phyloP scores from a whole-genome alignment of 2,888 invertebrate genomes.

The Stenodema calcarata region DNA sequence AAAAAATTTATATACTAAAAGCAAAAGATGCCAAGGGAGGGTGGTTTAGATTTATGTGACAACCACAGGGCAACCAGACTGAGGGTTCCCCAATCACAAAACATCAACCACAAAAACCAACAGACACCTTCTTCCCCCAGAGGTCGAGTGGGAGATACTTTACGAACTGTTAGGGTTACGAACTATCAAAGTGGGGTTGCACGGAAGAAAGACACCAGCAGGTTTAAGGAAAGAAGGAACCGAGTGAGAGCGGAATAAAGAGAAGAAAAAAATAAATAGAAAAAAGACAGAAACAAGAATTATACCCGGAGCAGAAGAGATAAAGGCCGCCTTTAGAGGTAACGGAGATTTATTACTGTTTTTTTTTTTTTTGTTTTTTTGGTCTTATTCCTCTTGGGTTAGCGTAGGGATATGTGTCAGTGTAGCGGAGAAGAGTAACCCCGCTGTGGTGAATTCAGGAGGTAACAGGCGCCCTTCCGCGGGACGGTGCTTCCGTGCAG shows the following conservation, averaged over 20 bases:
- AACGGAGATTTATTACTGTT: slow-evolving; percentile 48
- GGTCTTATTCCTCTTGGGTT: slow-evolving; percentile 31
- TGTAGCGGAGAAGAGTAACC: slow-evolving; percentile 18
- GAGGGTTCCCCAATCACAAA: slow-evolving; percentile 1
- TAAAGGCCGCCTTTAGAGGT: slow-evolving; percentile 49
- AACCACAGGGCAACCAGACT: not conserved
- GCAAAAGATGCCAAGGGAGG: not conserved
- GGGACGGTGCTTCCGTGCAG: slow-evolving; percentile 5
- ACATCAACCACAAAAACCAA: slow-evolving; percentile 10
- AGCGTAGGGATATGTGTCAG: slow-evolving; percentile 40
- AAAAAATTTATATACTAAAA: slow-evolving; percentile 51
- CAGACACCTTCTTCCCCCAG: slow-evolving; percentile 6
- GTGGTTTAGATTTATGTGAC: slow-evolving; percentile 65
- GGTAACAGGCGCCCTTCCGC: slow-evolving; percentile 46
- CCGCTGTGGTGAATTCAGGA: slow-evolving; percentile 41
- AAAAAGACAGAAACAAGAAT: slow-evolving; percentile 64
- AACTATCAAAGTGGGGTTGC: slow-evolving; percentile 42
- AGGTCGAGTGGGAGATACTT: slow-evolving; percentile 34
- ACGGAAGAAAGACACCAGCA: slow-evolving; percentile 28
- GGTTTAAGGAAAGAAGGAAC: slow-evolving; percentile 48
- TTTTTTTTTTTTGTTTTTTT: too few species aligned
- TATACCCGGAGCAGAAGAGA: slow-evolving; percentile 55
- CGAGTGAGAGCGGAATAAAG: not conserved
- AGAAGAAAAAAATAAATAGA: slow-evolving; percentile 63
- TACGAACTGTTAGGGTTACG: slow-evolving; percentile 46